These are phyloP conservation scores for Dyspetes luteomarginatus DNA, from an alignment of 2,888 invertebrate species.

Conservation along the genomic window DNA sequence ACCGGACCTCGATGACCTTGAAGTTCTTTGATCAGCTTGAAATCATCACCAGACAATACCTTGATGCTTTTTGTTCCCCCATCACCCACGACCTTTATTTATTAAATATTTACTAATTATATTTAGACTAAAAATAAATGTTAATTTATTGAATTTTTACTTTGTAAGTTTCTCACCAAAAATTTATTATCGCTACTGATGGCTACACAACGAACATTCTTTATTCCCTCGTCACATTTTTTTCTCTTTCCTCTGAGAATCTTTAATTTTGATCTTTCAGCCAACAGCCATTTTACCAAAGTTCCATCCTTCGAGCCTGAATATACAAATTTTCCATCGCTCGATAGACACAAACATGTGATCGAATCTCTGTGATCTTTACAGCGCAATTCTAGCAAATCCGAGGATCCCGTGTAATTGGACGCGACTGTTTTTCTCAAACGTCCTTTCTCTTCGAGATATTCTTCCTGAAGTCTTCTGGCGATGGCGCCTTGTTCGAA, in stretches of 20 bases:
- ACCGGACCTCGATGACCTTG: conserved; percentile 90
- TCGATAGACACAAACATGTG: conserved; percentile 92
- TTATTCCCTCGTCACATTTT: conserved; percentile 74
- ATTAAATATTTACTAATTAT: conserved; percentile 68
- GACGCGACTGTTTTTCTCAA: conserved; percentile 91
- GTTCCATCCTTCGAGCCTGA: conserved; percentile 95
- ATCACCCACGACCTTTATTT: conserved; percentile 87
- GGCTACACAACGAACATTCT: conserved; percentile 77
- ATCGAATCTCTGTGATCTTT: conserved; percentile 91
- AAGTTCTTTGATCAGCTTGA: conserved; percentile 91
- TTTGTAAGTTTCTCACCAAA: conserved; percentile 85
- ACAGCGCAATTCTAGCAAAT: conserved; percentile 86
- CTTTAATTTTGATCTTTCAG: conserved; percentile 86
- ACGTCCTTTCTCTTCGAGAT: conserved; percentile 93
- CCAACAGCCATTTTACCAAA: conserved; percentile 92
- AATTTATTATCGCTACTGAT: conserved; percentile 90
- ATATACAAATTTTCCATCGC: conserved; percentile 89
- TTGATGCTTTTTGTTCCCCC: conserved; percentile 88
- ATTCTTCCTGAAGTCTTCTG: conserved; percentile 92
- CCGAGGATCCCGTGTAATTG: conserved; percentile 83
- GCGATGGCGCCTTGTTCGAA: conserved; percentile 88
- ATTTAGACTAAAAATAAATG: conserved; percentile 73
- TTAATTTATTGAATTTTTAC: background rate
- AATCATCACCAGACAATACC: conserved; percentile 92
- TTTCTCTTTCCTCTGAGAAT: conserved; percentile 79